Percentiles rank a stretch among this genome's conserved stretches.
These are phyloP conservation scores for Pangasius krempfi DNA, from an alignment of 2,797 vertebrate species.

Conservation along the genomic window DNA sequence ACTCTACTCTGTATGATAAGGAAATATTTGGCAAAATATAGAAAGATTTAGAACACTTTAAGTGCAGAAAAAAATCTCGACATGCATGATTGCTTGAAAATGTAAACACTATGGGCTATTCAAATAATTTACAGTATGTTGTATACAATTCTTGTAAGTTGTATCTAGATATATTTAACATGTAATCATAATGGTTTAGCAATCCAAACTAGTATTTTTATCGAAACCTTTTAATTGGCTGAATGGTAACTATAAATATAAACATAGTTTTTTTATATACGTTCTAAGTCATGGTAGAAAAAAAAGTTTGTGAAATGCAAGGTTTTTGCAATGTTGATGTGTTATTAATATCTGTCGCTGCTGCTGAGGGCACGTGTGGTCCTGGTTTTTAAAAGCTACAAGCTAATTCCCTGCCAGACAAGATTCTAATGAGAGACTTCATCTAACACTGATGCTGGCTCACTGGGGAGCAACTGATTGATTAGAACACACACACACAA, in stretches of 20 bases:
- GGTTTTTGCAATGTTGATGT: background rate
- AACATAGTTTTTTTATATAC: background rate
- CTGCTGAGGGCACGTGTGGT: background rate
- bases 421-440: constrained; percentile 15
- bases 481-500: constrained; percentile 22
- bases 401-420: constrained; percentile 12
- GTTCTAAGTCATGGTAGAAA: background rate
- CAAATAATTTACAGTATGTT: background rate
- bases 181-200: background rate
- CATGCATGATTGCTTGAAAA: background rate
- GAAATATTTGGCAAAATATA: background rate
- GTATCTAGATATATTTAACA: background rate
- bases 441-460: constrained; percentile 26
- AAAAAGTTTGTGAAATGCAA: background rate
- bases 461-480: constrained; percentile 57
- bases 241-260: background rate
- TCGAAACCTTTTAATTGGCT: background rate
- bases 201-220: background rate
- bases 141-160: background rate
- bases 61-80: background rate
- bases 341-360: background rate
- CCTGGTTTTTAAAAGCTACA: constrained; percentile 5
- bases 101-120: background rate
- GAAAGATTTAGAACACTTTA: background rate
- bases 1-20: background rate